Conservation (phyloP, 2,888 invertebrate species). For the Hydropsyche betteni region DNA sequence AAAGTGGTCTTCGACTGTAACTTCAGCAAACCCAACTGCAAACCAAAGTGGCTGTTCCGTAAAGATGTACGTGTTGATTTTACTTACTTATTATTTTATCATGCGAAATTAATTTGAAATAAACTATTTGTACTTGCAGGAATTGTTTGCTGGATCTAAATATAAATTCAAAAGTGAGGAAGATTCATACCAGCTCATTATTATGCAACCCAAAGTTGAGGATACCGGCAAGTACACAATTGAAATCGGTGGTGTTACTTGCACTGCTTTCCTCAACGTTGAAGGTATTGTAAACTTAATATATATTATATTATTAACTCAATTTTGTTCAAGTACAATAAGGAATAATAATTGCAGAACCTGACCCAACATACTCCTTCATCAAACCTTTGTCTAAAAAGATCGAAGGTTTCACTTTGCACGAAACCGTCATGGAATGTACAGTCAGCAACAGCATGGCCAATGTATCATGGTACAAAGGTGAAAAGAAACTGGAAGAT, state of each 20-base stretch:
- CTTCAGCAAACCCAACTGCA: slow-evolving; percentile 96
- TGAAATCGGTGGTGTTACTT: slow-evolving; percentile 90
- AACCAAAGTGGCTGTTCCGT: slow-evolving; percentile 91
- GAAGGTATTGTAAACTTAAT: slow-evolving; percentile 68
- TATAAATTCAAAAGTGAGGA: slow-evolving; percentile 95
- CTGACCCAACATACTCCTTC: slow-evolving; percentile 94
- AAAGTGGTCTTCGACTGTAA: slow-evolving; percentile 92
- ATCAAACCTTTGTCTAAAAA: slow-evolving; percentile 89
- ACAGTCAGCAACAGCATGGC: slow-evolving; percentile 94
- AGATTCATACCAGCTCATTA: slow-evolving; percentile 89
- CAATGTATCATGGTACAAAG: slow-evolving; percentile 92
- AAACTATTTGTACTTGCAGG: slow-evolving; percentile 65
- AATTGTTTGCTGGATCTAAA: slow-evolving; percentile 94
- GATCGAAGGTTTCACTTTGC: slow-evolving; percentile 87
- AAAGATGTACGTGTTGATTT: slow-evolving; percentile 81
- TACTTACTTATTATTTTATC: neutral
- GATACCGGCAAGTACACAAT: slow-evolving; percentile 97
- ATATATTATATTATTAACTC: neutral
- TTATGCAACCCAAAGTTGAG: slow-evolving; percentile 91
- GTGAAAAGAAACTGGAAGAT: slow-evolving; percentile 81
- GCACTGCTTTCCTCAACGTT: slow-evolving; percentile 92
- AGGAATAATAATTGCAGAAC: slow-evolving; percentile 68
- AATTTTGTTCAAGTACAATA: neutral
- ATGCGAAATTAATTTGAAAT: too few species aligned
- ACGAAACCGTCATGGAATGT: slow-evolving; percentile 92